These are phyloP conservation scores for Drosophila longiperda DNA, from an alignment of 2,888 invertebrate species.

Conservation along the genomic window DNA sequence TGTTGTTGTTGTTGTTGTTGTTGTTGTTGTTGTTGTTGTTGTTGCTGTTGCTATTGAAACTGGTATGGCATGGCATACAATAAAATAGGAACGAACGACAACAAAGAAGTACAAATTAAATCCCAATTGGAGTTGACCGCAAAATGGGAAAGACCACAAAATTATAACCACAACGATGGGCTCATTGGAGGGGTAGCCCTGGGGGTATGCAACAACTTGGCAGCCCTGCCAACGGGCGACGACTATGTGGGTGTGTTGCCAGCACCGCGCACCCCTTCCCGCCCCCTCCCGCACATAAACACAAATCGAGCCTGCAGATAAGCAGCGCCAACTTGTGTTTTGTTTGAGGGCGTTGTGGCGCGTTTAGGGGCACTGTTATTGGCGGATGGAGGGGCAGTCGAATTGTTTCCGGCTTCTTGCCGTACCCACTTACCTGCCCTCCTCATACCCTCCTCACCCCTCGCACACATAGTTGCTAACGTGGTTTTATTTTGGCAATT, in stretches of 20 bases:
- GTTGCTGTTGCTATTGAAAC: slow-evolving; percentile 44
- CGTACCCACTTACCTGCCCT: slow-evolving; percentile 9
- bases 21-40: slow-evolving; percentile 39
- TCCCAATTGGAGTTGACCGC: slow-evolving; percentile 81
- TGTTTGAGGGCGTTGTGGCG: slow-evolving; percentile 77
- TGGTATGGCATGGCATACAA: slow-evolving; percentile 67
- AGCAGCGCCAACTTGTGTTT: slow-evolving; percentile 76
- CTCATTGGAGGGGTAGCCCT: slow-evolving; percentile 23
- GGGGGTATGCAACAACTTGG: slow-evolving; percentile 53
- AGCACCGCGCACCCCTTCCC: not conserved
- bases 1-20: slow-evolving; percentile 41
- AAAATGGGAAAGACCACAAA: slow-evolving; percentile 80
- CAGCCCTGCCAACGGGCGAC: slow-evolving; percentile 56
- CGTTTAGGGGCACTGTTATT: slow-evolving; percentile 60
- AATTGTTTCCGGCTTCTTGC: slow-evolving; percentile 13
- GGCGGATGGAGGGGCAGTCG: slow-evolving; percentile 7
- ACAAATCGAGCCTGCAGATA: slow-evolving; percentile 67
- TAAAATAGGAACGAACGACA: slow-evolving; percentile 79
- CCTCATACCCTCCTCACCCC: not conserved
- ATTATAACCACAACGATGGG: slow-evolving; percentile 79
- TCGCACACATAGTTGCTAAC: slow-evolving; percentile 55
- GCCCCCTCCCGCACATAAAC: slow-evolving; percentile 6
- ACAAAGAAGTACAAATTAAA: slow-evolving; percentile 82
- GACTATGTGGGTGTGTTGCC: not conserved
- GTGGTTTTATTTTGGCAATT: slow-evolving; percentile 73